Evolutionary conservation across 2,113 vertebrate species (phyloP).

Genomic region (Nymphicus hollandicus): DNA sequence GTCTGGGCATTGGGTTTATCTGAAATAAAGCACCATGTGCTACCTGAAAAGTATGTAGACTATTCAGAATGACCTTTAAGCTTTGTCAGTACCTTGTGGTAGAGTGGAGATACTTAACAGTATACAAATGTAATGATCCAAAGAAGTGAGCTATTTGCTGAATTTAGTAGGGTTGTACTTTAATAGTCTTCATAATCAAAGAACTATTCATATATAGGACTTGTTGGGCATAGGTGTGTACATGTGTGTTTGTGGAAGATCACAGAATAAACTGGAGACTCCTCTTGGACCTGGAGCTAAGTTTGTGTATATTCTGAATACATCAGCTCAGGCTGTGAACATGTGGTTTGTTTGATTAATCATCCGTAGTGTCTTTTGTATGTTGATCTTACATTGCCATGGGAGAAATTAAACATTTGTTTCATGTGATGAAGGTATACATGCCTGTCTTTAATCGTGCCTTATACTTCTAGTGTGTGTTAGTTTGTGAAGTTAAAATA

Average conservation of each 20-base stretch:
- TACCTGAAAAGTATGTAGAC: neutral
- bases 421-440: neutral
- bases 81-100: neutral
- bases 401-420: neutral
- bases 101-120: neutral
- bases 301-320: neutral
- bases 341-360: neutral
- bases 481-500: neutral
- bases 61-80: neutral
- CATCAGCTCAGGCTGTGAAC: neutral
- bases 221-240: neutral
- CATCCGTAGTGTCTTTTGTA: neutral
- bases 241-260: neutral
- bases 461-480: neutral
- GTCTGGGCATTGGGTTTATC: neutral
- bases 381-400: neutral
- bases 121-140: neutral
- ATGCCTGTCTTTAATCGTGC: neutral
- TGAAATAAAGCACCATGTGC: neutral
- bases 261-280: neutral
- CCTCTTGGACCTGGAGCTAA: neutral
- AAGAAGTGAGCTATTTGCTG: neutral
- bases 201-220: neutral
- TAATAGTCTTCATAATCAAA: neutral
- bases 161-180: neutral